Conservation (phyloP, 2,113 vertebrate genomes). For the Urocolius indicus region DNA sequence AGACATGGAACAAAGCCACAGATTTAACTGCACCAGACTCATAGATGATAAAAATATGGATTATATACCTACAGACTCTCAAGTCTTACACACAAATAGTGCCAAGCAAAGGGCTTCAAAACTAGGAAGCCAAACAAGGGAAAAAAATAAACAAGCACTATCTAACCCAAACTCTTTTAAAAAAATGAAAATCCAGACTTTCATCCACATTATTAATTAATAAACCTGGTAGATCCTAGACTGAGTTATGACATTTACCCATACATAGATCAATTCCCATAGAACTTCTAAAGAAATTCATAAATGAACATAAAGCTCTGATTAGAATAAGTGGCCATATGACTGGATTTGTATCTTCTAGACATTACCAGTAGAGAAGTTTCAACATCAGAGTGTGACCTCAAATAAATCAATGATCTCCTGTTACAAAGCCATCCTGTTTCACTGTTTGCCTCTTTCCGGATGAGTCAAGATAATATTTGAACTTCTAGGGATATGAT, state of each 20-base stretch:
- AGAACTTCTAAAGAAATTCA: neutral
- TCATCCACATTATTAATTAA: neutral
- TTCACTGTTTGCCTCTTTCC: neutral
- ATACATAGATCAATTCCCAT: neutral
- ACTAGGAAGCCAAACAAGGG: neutral
- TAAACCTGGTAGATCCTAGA: neutral
- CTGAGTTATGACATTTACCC: neutral
- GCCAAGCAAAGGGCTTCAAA: neutral
- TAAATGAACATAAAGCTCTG: neutral
- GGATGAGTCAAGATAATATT: neutral
- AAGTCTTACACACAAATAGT: neutral
- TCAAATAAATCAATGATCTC: neutral
- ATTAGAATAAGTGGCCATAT: neutral
- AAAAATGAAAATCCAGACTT: neutral
- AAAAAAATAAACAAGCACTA: neutral
- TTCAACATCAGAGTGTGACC: neutral
- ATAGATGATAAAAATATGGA: neutral
- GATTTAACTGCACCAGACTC: neutral
- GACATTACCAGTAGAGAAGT: neutral
- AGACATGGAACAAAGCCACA: neutral
- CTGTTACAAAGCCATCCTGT: neutral
- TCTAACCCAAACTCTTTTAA: rapidly evolving
- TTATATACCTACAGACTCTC: neutral
- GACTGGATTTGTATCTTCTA: neutral
- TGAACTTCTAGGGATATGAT: neutral